phyloP scores from a whole-genome alignment of 2,113 vertebrate genomes.

The pig (Sus scrofa) region T2T-Sscrofa CM000812.6:233372501-233373000 shows the following conservation, averaged over 20 bases:
- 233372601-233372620: neutral
- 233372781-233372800: conserved; percentile 4
- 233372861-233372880: neutral
- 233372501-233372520: neutral
- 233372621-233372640: neutral
- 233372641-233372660: neutral
- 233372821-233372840: neutral
- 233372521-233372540: neutral
- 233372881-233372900: neutral
- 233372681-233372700: neutral
- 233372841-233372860: neutral
- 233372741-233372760: neutral
- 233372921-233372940: neutral
- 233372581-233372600: neutral
- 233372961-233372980: neutral
- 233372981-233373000: neutral
- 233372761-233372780: neutral
- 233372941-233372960: neutral
- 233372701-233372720: neutral
- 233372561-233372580: neutral
- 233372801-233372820: neutral
- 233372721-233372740: conserved; percentile 29
- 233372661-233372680: neutral
- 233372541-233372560: neutral
- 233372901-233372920: neutral